These are phyloP conservation scores for Eleutherodactylus coqui DNA, from an alignment of 2,797 vertebrate species.

Conservation along the genomic window DNA sequence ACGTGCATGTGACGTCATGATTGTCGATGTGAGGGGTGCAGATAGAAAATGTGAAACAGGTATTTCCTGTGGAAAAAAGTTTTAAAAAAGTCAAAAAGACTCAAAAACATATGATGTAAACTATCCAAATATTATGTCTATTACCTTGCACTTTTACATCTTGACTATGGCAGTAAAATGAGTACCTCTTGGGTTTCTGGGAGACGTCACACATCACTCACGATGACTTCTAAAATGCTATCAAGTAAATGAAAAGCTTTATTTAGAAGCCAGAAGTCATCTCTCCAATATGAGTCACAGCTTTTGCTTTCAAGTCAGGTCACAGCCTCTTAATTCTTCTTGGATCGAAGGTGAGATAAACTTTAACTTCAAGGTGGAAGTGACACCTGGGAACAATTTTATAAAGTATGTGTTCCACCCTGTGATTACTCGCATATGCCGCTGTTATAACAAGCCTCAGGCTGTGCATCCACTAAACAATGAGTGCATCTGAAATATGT, in stretches of 20 bases:
- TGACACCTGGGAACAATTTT: slow-evolving; percentile 61
- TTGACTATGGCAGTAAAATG: not conserved
- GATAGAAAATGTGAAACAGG: not conserved
- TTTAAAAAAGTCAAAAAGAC: not conserved
- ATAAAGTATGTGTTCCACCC: slow-evolving; percentile 38
- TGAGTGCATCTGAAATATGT: not conserved
- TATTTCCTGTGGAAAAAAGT: not conserved
- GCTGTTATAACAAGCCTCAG: slow-evolving; percentile 11
- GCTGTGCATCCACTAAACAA: not conserved
- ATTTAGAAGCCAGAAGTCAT: not conserved
- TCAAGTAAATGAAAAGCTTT: not conserved
- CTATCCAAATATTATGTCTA: not conserved
- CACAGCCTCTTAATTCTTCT: slow-evolving; percentile 25
- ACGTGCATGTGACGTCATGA: not conserved
- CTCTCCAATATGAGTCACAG: not conserved
- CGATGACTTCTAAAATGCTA: not conserved
- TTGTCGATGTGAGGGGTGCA: not conserved
- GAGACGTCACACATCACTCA: slow-evolving; percentile 43
- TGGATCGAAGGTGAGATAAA: slow-evolving; percentile 53
- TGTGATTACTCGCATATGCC: slow-evolving; percentile 48
- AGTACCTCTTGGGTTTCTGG: not conserved
- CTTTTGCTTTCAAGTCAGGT: slow-evolving; percentile 46
- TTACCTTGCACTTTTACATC: not conserved
- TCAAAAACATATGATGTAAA: not conserved
- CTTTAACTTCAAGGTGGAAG: slow-evolving; percentile 48